Percentiles rank a stretch among this genome's conserved stretches.
Conservation (phyloP, 2,888 invertebrate species). For the Frankliniella intonsa region DNA sequence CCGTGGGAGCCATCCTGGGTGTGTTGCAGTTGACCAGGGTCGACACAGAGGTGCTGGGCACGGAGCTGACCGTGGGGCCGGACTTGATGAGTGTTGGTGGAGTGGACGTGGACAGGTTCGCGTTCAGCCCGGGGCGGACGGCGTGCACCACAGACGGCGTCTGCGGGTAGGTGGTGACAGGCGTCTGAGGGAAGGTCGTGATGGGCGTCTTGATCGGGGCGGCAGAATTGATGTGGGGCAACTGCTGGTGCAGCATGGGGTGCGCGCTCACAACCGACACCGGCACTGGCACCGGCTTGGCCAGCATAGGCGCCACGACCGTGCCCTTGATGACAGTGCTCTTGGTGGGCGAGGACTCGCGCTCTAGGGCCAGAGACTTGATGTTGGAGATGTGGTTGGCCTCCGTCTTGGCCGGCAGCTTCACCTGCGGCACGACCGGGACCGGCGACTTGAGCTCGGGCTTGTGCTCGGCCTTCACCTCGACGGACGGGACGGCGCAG, state of each 20-base stretch:
- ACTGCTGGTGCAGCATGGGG: neutral
- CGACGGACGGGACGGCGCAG: neutral
- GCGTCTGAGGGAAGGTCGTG: neutral
- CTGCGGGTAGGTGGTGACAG: neutral
- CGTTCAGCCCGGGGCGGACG: neutral
- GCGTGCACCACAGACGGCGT: neutral
- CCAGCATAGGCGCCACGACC: neutral
- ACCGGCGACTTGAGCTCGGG: neutral
- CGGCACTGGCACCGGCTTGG: constrained; percentile 2
- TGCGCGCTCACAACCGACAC: neutral
- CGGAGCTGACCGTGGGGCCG: neutral
- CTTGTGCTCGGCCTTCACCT: neutral
- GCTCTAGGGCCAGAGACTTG: neutral
- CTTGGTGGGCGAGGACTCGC: constrained; percentile 14
- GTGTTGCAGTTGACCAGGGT: neutral
- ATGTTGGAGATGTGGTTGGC: neutral
- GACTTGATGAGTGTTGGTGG: neutral
- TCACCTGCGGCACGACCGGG: neutral
- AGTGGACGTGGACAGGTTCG: neutral
- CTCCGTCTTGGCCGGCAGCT: neutral
- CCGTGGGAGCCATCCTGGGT: neutral
- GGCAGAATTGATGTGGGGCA: neutral
- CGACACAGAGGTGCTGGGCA: neutral
- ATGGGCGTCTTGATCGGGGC: constrained; percentile 7
- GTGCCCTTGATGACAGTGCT: constrained; percentile 12